phyloP scores from a whole-genome alignment of 2,888 invertebrate genomes.

The Kryphioiulus occultus region DNA sequence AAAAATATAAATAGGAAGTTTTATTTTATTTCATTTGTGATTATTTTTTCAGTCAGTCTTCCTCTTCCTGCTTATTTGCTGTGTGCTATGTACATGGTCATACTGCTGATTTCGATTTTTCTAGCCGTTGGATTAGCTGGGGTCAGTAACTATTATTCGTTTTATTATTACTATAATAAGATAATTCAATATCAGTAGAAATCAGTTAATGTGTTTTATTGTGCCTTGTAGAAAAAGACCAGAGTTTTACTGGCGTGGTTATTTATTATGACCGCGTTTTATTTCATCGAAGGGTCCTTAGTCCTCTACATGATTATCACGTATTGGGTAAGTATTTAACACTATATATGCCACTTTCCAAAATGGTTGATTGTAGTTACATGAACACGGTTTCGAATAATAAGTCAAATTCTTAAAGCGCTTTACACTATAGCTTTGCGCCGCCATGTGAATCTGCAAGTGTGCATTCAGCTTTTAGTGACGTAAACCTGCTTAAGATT shows the following conservation, averaged over 20 bases:
- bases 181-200: neutral
- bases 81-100: constrained; percentile 50
- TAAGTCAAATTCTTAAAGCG: neutral
- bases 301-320: constrained; percentile 51
- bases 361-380: neutral
- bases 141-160: constrained; percentile 33
- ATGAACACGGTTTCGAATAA: neutral
- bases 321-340: constrained; percentile 48
- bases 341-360: neutral
- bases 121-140: constrained; percentile 48
- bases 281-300: constrained; percentile 51
- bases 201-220: neutral
- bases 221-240: constrained; percentile 50
- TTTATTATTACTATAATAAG: neutral
- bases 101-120: constrained; percentile 17
- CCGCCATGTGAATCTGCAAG: neutral
- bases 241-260: constrained; percentile 46
- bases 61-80: constrained; percentile 50
- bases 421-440: neutral
- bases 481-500: neutral
- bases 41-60: constrained; percentile 50
- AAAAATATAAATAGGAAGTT: too few species aligned
- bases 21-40: neutral
- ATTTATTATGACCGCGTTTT: constrained; percentile 46
- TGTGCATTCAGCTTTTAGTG: neutral